Percentiles rank a stretch among this genome's conserved stretches.
phyloP scores from a whole-genome alignment of 2,888 invertebrate species.

The Drosophila gaucha region DNA sequence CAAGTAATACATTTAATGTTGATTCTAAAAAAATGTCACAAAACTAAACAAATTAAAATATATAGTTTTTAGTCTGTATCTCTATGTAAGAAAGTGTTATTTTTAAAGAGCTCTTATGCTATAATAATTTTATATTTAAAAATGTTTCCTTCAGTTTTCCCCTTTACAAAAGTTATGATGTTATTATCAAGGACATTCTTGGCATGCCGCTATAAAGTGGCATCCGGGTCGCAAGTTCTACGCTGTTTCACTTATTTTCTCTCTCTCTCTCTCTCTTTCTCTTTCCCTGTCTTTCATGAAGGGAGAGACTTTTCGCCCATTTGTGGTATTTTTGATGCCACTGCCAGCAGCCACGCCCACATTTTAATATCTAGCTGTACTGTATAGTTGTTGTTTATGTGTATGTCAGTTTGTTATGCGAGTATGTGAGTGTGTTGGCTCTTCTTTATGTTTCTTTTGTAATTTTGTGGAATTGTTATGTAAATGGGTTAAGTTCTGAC shows the following conservation, averaged over 20 bases:
- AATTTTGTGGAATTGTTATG: conserved; percentile 66
- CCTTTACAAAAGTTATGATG: neutral
- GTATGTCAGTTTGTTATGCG: conserved; percentile 13
- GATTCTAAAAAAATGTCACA: too few species aligned
- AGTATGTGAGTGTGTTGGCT: conserved; percentile 17
- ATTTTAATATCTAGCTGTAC: conserved; percentile 22
- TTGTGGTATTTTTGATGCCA: conserved; percentile 48
- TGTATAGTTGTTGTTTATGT: conserved; percentile 16
- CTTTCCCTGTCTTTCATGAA: neutral
- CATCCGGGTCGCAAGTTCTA: conserved; percentile 55
- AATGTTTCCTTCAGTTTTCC: neutral
- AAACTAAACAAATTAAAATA: too few species aligned
- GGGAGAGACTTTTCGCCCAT: conserved; percentile 50
- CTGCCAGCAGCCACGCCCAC: conserved; percentile 21
- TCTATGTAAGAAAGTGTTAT: too few species aligned
- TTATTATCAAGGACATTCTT: conserved; percentile 55
- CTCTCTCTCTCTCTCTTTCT: neutral
- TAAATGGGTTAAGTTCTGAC: conserved; percentile 74
- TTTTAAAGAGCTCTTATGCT: too few species aligned
- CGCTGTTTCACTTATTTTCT: conserved; percentile 8
- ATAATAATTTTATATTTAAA: neutral
- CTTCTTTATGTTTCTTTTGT: conserved; percentile 29
- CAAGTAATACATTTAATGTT: too few species aligned
- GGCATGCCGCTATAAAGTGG: conserved; percentile 40
- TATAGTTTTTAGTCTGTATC: too few species aligned